Conservation (phyloP, 2,113 vertebrate genomes). For the Antennarius striatus region DNA sequence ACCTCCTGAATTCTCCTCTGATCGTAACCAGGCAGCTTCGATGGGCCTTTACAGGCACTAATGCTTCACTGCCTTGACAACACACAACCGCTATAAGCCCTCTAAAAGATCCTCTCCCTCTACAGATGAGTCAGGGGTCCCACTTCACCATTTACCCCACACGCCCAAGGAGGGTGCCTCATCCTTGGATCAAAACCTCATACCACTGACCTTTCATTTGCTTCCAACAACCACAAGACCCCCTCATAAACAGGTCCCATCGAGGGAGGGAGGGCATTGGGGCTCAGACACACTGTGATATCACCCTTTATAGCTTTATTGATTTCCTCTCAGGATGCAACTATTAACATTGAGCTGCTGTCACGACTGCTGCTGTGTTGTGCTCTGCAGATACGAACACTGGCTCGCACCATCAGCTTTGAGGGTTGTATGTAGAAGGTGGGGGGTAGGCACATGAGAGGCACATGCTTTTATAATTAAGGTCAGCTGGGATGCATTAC, state of each 20-base stretch:
- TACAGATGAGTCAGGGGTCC: constrained; percentile 68
- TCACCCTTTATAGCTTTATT: constrained; percentile 83
- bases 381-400: constrained; percentile 76
- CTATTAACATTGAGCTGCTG: constrained; percentile 80
- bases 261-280: constrained; percentile 32
- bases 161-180: constrained; percentile 56
- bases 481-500: constrained; percentile 86
- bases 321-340: constrained; percentile 84
- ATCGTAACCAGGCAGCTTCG: constrained; percentile 62
- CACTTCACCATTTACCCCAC: constrained; percentile 58
- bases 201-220: constrained; percentile 63
- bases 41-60: constrained; percentile 61
- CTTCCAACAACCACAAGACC: constrained; percentile 49
- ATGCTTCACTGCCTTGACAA: constrained; percentile 66
- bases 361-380: constrained; percentile 64
- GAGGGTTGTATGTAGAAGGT: constrained; percentile 43
- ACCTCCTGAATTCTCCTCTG: constrained; percentile 64
- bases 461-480: constrained; percentile 84
- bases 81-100: constrained; percentile 59
- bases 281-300: constrained; percentile 77
- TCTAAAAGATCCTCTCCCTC: constrained; percentile 61
- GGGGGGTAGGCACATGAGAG: constrained; percentile 48
- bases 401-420: constrained; percentile 69
- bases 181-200: constrained; percentile 73
- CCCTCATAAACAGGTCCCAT: constrained; percentile 66